These are phyloP conservation scores for Tragelaphus scriptus DNA, from an alignment of 2,113 vertebrate genomes.

Conservation along the genomic window DNA sequence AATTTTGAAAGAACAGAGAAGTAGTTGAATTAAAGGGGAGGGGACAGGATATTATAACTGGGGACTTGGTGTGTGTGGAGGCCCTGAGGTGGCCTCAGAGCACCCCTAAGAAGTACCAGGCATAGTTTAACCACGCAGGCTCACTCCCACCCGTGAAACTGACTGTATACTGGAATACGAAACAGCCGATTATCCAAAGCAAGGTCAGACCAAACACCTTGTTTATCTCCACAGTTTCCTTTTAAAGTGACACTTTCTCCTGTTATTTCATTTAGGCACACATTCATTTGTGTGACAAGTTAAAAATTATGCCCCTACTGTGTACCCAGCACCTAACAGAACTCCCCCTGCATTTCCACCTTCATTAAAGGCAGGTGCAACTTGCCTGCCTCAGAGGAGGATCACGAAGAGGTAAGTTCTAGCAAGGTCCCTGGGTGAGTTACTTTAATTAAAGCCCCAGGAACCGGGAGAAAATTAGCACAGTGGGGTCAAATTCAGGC, in stretches of 20 bases:
- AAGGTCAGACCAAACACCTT: constrained; percentile 38
- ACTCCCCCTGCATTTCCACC: not conserved
- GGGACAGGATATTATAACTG: not conserved
- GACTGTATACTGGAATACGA: not conserved
- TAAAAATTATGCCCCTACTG: constrained; percentile 46
- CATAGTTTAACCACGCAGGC: not conserved
- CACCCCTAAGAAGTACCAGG: not conserved
- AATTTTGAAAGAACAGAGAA: not conserved
- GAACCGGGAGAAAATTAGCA: constrained; percentile 58
- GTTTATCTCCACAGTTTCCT: constrained; percentile 42
- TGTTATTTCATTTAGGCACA: constrained; percentile 43
- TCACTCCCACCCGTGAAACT: not conserved
- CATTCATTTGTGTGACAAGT: constrained; percentile 30
- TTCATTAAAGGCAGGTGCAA: constrained; percentile 12
- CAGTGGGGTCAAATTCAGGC: constrained; percentile 53
- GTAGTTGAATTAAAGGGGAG: not conserved
- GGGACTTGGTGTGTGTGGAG: not conserved
- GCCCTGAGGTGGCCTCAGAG: not conserved
- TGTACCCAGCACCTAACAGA: not conserved
- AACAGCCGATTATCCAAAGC: constrained; percentile 34
- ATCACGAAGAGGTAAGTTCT: not conserved
- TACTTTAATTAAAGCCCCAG: constrained; percentile 62
- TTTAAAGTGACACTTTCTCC: constrained; percentile 26
- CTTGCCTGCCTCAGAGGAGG: not conserved
- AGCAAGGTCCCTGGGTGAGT: constrained; percentile 35